Evolutionary conservation across 2,888 invertebrate species (phyloP).

Genomic region (Drosophila flavopinicola): DNA sequence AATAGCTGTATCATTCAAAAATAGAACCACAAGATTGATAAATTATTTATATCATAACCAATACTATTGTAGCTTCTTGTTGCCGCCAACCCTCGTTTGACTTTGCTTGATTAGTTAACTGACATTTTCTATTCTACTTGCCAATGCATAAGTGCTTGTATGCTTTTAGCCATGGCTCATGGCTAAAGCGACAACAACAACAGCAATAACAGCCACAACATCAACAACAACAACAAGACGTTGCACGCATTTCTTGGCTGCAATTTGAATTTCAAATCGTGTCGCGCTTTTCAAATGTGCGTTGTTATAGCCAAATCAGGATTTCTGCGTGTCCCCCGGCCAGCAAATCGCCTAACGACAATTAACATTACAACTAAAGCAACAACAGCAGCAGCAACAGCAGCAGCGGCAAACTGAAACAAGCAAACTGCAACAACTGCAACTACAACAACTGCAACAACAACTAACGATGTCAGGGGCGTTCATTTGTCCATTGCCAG

Average conservation of each 20-base stretch:
- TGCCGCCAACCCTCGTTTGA: conserved; percentile 57
- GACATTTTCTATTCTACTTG: conserved; percentile 69
- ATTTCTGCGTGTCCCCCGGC: conserved; percentile 73
- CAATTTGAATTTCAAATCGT: conserved; percentile 78
- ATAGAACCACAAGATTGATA: too few relatives aligned
- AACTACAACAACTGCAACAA: conserved; percentile 45
- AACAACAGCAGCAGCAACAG: conserved; percentile 12
- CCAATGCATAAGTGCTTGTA: conserved; percentile 37
- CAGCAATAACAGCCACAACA: conserved; percentile 22
- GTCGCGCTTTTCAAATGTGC: conserved; percentile 71
- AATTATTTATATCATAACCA: too few relatives aligned
- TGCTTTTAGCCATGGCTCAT: conserved; percentile 75
- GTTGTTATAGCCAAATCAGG: conserved; percentile 78
- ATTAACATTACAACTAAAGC: conserved; percentile 74
- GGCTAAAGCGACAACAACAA: conserved; percentile 47
- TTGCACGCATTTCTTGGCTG: conserved; percentile 77
- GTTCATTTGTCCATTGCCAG: conserved; percentile 79
- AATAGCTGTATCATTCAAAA: too few relatives aligned
- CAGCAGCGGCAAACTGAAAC: conserved; percentile 18
- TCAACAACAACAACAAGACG: conserved; percentile 10
- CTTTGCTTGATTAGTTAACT: conserved; percentile 69
- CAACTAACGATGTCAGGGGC: conserved; percentile 78
- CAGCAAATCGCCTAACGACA: conserved; percentile 63
- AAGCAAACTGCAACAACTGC: conserved; percentile 21
- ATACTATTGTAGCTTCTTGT: too few relatives aligned